These are phyloP conservation scores for Nylanderia fulva DNA, from an alignment of 1,140 invertebrate species.

Conservation along the genomic window DNA sequence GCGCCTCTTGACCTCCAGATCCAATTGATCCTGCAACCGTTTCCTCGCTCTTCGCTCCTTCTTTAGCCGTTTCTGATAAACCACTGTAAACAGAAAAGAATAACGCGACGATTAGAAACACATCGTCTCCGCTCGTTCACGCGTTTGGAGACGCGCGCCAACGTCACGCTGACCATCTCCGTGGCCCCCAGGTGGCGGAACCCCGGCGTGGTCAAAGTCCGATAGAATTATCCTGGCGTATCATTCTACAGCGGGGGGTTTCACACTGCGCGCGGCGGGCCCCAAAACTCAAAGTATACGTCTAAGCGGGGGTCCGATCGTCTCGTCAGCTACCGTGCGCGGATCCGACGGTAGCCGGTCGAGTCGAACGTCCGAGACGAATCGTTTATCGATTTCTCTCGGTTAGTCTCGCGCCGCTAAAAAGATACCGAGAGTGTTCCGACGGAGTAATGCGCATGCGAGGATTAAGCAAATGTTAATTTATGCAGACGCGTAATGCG, in stretches of 20 bases:
- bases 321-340: constrained; percentile 77
- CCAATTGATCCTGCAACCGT: constrained; percentile 93
- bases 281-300: constrained; percentile 70
- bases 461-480: background rate
- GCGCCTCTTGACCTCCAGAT: constrained; percentile 91
- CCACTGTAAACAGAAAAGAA: constrained; percentile 88
- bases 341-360: constrained; percentile 55
- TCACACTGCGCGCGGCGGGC: constrained; percentile 71
- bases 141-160: constrained; percentile 32
- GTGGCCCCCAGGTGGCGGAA: constrained; percentile 78
- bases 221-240: constrained; percentile 78
- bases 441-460: background rate
- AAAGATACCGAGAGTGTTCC: constrained; percentile 29
- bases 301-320: constrained; percentile 75
- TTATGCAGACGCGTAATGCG: background rate
- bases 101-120: too few species aligned
- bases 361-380: constrained; percentile 55
- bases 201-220: constrained; percentile 76
- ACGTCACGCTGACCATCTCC: constrained; percentile 21
- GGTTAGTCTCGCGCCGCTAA: constrained; percentile 35
- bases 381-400: constrained; percentile 66
- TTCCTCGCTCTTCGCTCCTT: constrained; percentile 93
- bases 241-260: constrained; percentile 79
- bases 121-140: background rate
- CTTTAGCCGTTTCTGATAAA: constrained; percentile 94